These are phyloP conservation scores for Aurelia sp. DNA, from an alignment of 30 jellyfish, hydroid and myxozoan species.

Conservation along the genomic window DNA sequence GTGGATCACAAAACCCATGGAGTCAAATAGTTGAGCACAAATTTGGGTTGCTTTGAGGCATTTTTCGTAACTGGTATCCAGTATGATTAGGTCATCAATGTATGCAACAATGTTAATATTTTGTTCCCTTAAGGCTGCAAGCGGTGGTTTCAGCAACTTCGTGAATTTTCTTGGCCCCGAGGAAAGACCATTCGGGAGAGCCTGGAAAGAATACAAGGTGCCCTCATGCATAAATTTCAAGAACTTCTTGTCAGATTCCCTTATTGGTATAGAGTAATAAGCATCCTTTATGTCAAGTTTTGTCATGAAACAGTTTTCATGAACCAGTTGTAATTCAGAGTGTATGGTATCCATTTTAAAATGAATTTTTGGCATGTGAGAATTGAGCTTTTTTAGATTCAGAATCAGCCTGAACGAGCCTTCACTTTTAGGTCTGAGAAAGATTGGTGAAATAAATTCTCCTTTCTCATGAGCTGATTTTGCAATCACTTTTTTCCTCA, in stretches of 20 bases:
- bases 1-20: conserved; percentile 33
- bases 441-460: conserved; percentile 41
- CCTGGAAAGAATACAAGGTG: neutral
- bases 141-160: conserved; percentile 26
- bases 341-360: conserved; percentile 51
- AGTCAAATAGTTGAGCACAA: neutral
- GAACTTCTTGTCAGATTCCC: conserved; percentile 17
- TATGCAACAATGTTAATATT: neutral
- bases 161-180: conserved; percentile 30
- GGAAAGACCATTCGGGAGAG: conserved; percentile 24
- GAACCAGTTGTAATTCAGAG: neutral
- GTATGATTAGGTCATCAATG: neutral
- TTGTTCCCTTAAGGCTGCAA: neutral
- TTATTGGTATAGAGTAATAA: conserved; percentile 33
- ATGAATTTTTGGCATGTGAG: conserved; percentile 18
- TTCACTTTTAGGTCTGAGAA: conserved; percentile 27
- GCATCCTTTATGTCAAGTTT: conserved; percentile 49
- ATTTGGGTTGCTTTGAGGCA: neutral
- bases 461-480: conserved; percentile 23
- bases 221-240: conserved; percentile 4
- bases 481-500: conserved; percentile 7
- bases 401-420: conserved; percentile 36
- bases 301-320: conserved; percentile 1
- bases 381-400: neutral
- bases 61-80: neutral